A percentile compares a stretch with the other conserved stretches of the same genome.
Conservation (phyloP, 35 echinoderm and acorn worm species). For the Apostichopus californicus region DNA sequence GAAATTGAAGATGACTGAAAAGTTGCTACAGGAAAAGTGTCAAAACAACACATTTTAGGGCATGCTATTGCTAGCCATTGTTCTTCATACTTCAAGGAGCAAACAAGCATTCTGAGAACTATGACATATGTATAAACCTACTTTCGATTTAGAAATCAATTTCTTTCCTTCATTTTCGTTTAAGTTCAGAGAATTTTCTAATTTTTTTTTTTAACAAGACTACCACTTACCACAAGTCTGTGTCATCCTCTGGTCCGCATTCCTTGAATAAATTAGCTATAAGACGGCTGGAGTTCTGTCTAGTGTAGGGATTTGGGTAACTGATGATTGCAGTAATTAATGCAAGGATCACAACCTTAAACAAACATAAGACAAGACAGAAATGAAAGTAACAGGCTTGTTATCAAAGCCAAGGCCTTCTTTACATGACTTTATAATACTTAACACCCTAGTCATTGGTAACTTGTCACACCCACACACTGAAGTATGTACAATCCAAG, state of each 20-base stretch:
- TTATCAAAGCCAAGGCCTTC: too few species aligned
- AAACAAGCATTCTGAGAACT: too few species aligned
- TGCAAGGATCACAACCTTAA: slow-evolving; percentile 78
- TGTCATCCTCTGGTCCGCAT: slow-evolving; percentile 93
- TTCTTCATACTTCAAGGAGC: too few species aligned
- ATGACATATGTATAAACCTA: not conserved
- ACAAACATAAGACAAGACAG: not conserved
- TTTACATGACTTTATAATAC: too few species aligned
- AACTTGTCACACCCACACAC: too few species aligned
- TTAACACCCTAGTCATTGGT: too few species aligned
- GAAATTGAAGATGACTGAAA: too few species aligned
- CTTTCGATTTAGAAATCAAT: not conserved
- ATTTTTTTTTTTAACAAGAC: not conserved
- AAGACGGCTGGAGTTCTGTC: slow-evolving; percentile 76
- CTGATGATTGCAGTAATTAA: slow-evolving; percentile 85
- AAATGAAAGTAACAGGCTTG: too few species aligned
- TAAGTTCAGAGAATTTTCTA: not conserved
- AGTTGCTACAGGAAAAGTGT: too few species aligned
- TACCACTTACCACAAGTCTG: slow-evolving; percentile 75
- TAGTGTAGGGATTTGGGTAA: slow-evolving; percentile 94
- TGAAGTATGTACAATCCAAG: too few species aligned
- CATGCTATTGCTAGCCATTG: too few species aligned
- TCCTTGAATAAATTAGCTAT: slow-evolving; percentile 83
- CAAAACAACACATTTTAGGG: too few species aligned
- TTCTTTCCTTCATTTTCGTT: not conserved